phyloP scores from a whole-genome alignment of 92 coral and sea anemone genomes.

The Nematostella vectensis region DNA sequence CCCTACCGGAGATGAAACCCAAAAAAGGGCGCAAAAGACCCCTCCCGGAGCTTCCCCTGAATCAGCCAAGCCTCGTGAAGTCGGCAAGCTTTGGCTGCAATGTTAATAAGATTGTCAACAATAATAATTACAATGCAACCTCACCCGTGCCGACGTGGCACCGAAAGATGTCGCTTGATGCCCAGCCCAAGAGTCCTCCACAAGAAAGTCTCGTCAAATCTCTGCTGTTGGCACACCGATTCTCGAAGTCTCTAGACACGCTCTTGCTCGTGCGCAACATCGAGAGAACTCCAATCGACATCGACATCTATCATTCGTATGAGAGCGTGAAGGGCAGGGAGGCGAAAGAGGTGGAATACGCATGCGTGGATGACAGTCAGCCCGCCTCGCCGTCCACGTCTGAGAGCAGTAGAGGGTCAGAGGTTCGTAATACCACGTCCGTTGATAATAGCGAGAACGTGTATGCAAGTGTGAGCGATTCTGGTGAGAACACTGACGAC shows the following conservation, averaged over 20 bases:
- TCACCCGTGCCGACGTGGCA: constrained; percentile 28
- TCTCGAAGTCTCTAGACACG: constrained; percentile 80
- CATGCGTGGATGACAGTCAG: constrained; percentile 46
- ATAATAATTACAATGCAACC: constrained; percentile 20
- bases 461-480: constrained; percentile 63
- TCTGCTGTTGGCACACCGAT: constrained; percentile 42
- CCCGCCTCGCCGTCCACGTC: constrained; percentile 18
- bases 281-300: constrained; percentile 47
- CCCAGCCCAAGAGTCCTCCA: constrained; percentile 24
- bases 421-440: constrained; percentile 4
- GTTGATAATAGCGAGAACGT: constrained; percentile 16
- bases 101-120: constrained; percentile 42
- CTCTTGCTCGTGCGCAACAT: constrained; percentile 49
- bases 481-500: neutral
- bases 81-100: constrained; percentile 77
- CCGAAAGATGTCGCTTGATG: constrained; percentile 44
- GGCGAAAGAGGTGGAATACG: constrained; percentile 46
- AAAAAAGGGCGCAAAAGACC: constrained; percentile 28
- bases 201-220: constrained; percentile 4
- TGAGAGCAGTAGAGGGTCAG: constrained; percentile 2
- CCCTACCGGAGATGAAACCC: constrained; percentile 28
- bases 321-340: constrained; percentile 58
- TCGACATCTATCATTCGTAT: constrained; percentile 67
- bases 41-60: constrained; percentile 29
- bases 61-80: constrained; percentile 42